A percentile compares a stretch with the other conserved stretches of the same genome.
phyloP scores from a whole-genome alignment of 2,888 invertebrate species.

The Hydrotaea diabolus region DNA sequence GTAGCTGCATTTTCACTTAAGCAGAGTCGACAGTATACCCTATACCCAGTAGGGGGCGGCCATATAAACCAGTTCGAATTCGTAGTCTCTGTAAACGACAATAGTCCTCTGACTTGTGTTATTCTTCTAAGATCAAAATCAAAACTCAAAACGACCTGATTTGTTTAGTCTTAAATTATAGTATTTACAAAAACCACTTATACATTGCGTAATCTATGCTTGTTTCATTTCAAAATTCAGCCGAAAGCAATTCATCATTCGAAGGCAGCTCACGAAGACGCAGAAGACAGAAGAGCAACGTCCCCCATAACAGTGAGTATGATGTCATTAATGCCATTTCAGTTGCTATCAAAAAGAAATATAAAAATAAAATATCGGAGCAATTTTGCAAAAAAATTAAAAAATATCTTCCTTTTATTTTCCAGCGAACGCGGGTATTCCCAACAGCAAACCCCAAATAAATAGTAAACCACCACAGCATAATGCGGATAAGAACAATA shows the following conservation, averaged over 20 bases:
- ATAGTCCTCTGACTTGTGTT: too few relatives aligned
- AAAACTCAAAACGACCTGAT: too few relatives aligned
- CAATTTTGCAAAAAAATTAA: background rate
- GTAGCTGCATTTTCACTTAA: too few relatives aligned
- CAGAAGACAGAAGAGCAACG: constrained; percentile 79
- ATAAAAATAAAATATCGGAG: too few relatives aligned
- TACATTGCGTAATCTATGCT: too few relatives aligned
- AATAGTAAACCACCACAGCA: constrained; percentile 75
- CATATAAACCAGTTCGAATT: too few relatives aligned
- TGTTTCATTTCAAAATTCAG: constrained; percentile 70
- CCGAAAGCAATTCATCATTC: constrained; percentile 81
- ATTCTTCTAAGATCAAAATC: too few relatives aligned
- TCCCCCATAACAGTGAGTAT: constrained; percentile 80
- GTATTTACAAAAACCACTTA: too few relatives aligned
- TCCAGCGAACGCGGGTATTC: constrained; percentile 79
- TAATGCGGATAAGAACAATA: constrained; percentile 76
- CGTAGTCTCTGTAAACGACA: too few relatives aligned
- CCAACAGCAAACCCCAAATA: constrained; percentile 77
- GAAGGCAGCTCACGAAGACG: constrained; percentile 80
- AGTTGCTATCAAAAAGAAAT: background rate
- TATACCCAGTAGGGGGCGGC: too few relatives aligned
- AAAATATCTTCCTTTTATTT: constrained; percentile 47
- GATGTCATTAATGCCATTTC: constrained; percentile 66
- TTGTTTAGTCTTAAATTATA: too few relatives aligned
- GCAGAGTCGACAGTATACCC: too few relatives aligned